A percentile compares a stretch with the other conserved stretches of the same genome.
Conservation (phyloP, 1,140 invertebrate species). For the Andricus grossulariae region DNA sequence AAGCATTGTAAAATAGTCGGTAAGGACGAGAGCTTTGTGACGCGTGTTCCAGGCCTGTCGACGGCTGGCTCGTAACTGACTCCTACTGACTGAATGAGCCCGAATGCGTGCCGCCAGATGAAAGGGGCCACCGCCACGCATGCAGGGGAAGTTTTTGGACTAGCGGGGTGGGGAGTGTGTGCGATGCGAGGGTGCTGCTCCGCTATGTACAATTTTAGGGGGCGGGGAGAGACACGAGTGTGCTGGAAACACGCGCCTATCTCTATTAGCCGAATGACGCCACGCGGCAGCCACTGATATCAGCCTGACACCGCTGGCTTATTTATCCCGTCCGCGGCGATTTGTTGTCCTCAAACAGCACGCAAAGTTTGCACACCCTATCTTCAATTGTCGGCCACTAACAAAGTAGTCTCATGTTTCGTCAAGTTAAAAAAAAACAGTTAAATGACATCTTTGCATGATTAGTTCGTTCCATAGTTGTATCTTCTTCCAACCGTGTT, state of each 20-base stretch:
- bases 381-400: slow-evolving; percentile 52
- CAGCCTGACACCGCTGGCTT: slow-evolving; percentile 61
- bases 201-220: slow-evolving; percentile 39
- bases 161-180: slow-evolving; percentile 56
- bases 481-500: no score
- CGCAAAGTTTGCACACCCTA: slow-evolving; percentile 45
- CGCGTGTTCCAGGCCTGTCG: slow-evolving; percentile 63
- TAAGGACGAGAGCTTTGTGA: background rate
- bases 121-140: slow-evolving; percentile 71
- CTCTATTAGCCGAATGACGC: slow-evolving; percentile 73
- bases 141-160: slow-evolving; percentile 72
- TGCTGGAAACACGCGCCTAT: slow-evolving; percentile 70
- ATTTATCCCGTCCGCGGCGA: slow-evolving; percentile 63
- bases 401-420: slow-evolving; percentile 57
- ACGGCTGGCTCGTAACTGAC: slow-evolving; percentile 74
- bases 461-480: no score
- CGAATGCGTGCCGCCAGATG: slow-evolving; percentile 70
- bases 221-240: slow-evolving; percentile 49
- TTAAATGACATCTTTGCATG: no score
- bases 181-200: slow-evolving; percentile 54
- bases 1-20: slow-evolving; percentile 5
- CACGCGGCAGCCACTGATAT: slow-evolving; percentile 62
- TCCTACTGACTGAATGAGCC: slow-evolving; percentile 70
- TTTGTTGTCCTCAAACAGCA: slow-evolving; percentile 68
- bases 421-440: slow-evolving; percentile 29